Percentiles rank a stretch among this genome's conserved stretches.
phyloP scores from a whole-genome alignment of 2,113 vertebrate species.

The Oreochromis aureus region DNA sequence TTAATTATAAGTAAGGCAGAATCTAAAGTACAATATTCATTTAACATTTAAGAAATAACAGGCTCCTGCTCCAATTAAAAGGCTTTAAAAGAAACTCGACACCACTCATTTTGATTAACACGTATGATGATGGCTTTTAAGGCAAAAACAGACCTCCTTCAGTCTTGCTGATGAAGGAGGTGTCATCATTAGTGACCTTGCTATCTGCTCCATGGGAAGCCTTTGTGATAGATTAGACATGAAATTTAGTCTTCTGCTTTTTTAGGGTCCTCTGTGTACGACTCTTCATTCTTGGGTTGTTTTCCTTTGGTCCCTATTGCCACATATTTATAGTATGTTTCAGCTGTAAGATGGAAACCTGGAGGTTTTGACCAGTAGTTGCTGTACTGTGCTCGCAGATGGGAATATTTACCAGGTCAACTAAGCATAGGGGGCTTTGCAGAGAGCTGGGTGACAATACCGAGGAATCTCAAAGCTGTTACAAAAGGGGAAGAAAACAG shows the following conservation, averaged over 20 bases:
- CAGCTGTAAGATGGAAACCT: neutral
- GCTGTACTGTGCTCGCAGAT: neutral
- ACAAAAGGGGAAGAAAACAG: neutral
- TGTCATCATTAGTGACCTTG: neutral
- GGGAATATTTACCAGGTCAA: neutral
- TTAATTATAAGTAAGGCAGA: neutral
- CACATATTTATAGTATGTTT: neutral
- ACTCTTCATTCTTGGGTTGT: neutral
- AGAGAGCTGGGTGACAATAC: neutral
- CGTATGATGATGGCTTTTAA: fast-evolving
- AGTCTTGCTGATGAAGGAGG: neutral
- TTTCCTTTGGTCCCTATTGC: neutral
- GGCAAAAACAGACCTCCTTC: neutral
- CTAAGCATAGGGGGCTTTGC: neutral
- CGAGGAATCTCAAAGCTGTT: neutral
- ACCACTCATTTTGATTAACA: neutral
- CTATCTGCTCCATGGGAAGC: neutral
- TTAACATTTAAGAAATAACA: neutral
- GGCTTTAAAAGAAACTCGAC: neutral
- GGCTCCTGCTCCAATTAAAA: neutral
- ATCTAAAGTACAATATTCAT: neutral
- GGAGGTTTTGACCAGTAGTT: neutral
- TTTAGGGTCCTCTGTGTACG: neutral
- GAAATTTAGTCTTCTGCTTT: neutral
- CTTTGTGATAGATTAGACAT: neutral